Evolutionary conservation across 2,113 vertebrate genomes (phyloP), one percentile per base, ranked within the genome.

Genomic region (Odocoileus hemionus): DNA sequence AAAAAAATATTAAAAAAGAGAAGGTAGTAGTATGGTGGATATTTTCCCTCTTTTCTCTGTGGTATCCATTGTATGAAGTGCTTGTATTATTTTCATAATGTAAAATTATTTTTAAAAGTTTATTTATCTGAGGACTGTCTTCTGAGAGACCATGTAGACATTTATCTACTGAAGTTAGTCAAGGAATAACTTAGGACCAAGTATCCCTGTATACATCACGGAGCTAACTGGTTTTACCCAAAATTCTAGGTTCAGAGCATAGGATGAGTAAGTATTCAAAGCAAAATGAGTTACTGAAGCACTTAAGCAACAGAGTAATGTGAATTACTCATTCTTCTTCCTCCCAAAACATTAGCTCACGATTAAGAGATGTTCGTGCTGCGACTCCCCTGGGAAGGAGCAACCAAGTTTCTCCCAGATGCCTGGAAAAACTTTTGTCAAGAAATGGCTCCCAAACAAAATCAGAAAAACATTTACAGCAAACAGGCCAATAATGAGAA

Each of bases 401-500:
- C 30, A 83, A 79, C n/a, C 67, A 83, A 79, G 52, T 45, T 96
- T 60, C 67, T 91, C 67, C 45, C 93, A 96, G 95, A 93, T 92
- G 94, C 70, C 74, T 70, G 54, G 82, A 90, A 91, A 83, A 95
- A 92, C 55, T 52, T 95, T 84, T 89, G 52, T 47, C 57, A 94
- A 91, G 95, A 97, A 96, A 92, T 6, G 91, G 39, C 86, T 95
- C 96, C 67, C 86, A 84, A 85, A 96, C 80, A 97, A 76, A 96
- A 97, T 74, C 96, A 61, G 91, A 98, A 97, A 96, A 97, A 95
- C 96, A 99, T 98, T 99, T 99, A 99, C 99, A 97, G 99, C 99
- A 96, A 99, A 99, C 79, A 99, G 98, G 99, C 99, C 99, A 97
- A 99, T 99, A 95, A 99, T 97, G 95, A 99, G 99, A 76, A 99